Percentiles rank a stretch among this genome's conserved stretches.
Evolutionary conservation across 2,797 vertebrate species (phyloP).

Genomic region (Gadopsis bispinosus): DNA sequence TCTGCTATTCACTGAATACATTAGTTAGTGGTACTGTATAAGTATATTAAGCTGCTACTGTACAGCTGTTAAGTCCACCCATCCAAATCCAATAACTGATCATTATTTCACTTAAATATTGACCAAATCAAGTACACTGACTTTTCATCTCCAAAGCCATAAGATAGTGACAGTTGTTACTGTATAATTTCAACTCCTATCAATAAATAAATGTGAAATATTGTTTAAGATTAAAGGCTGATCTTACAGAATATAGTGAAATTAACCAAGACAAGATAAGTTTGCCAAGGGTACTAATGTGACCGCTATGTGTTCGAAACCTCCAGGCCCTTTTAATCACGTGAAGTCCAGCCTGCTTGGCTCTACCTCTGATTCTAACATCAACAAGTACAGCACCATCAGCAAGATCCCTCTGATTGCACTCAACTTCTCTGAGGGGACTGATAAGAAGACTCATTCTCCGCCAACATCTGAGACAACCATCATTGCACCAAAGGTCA

Average conservation of each 20-base stretch:
- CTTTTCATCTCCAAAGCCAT: no score
- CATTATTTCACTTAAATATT: background rate
- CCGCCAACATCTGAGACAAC: conserved; percentile 95
- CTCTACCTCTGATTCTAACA: conserved; percentile 98
- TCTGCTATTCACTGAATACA: conserved; percentile 4
- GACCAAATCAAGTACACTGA: no score
- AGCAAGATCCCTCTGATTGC: conserved; percentile 98
- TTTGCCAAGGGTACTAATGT: conserved; percentile 12
- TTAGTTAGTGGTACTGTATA: conserved; percentile 7
- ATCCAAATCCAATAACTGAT: conserved; percentile 6
- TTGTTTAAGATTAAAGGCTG: background rate
- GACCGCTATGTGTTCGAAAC: conserved; percentile 30
- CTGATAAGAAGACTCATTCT: conserved; percentile 94
- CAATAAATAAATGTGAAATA: background rate
- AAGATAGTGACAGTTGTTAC: background rate
- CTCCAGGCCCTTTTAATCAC: conserved; percentile 95
- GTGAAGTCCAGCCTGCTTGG: conserved; percentile 97
- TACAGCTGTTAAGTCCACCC: background rate
- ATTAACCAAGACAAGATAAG: background rate
- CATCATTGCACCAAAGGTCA: conserved; percentile 98
- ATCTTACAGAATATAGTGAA: background rate
- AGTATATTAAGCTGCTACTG: conserved; percentile 3
- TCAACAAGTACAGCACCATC: conserved; percentile 99
- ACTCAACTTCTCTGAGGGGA: conserved; percentile 95
- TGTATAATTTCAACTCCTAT: background rate